Base-by-base conservation (phyloP, 2,797 vertebrate species). In the Pogonophryne albipinna region DNA sequence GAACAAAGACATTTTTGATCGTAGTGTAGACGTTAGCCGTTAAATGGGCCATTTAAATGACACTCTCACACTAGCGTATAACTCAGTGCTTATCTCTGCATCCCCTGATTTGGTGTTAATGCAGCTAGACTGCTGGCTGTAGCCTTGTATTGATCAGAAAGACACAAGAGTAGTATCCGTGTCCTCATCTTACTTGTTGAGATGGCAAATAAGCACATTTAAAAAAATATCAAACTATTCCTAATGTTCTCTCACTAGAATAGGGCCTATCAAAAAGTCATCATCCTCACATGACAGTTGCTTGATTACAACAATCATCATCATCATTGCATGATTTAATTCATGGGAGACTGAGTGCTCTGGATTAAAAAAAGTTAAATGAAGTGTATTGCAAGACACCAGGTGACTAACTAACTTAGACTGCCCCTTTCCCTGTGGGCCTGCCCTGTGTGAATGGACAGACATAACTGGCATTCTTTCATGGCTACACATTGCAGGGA, bases 401-500 rank as follows among this genome's bases (percentile, higher is more conserved):
- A 85, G 79, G 80, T 82, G 84, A 87, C 72, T 67, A 41, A 73
- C 47, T 67, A 80, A 74, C 72, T 71, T 17, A 13, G 34, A 31
- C 46, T 64, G 73, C 59, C 58, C 67, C 44, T 60, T 59, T 77
- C 74, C 58, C 76, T 59, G 68, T n/a, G 60, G 71, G 52, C 34
- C 67, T 46, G 71, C 80, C 81, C 78, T 77, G 79, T 86, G 51
- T 60, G 62, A 84, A 82, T 55, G 71, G 76, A 84, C 47, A 45
- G 79, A 90, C 83, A 85, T 88, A 80, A 81, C 78, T 89, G 74
- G 67, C 89, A 92, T 94, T 94, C 93, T 87, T 92, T 90, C 69
- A 46, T 80, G 82, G 85, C 82, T 85, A 80, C 81, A 75, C 73
- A 80, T 77, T 57, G 74, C 61, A 76, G 80, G 83, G 87, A 72